Conservation (phyloP, 64 coral and sea anemone genomes). For the Exaiptasia diaphana region DNA sequence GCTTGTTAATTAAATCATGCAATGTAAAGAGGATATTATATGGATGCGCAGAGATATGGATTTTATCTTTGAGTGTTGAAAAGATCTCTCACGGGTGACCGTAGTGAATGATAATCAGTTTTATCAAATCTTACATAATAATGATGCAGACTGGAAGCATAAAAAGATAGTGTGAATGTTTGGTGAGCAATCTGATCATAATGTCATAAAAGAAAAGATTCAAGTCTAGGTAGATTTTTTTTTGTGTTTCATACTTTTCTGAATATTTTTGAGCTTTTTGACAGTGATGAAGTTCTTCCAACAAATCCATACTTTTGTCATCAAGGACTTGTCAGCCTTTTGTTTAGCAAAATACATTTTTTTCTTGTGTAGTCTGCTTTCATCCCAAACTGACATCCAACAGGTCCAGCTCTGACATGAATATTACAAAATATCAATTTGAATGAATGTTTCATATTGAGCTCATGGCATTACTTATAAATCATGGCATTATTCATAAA, state of each 20-base stretch:
- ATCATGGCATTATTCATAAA: too few species aligned
- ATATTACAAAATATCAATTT: too few species aligned
- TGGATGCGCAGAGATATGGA: background rate
- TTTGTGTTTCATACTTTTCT: background rate
- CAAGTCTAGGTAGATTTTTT: background rate
- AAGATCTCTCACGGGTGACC: background rate
- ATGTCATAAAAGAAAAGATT: background rate
- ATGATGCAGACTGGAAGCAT: too few species aligned
- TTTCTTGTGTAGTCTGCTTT: background rate
- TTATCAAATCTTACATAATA: too few species aligned
- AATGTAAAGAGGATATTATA: background rate
- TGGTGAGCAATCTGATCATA: too few species aligned
- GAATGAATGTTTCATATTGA: too few species aligned
- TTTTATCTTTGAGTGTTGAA: background rate
- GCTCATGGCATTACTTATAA: too few species aligned
- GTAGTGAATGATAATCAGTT: too few species aligned
- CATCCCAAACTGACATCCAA: background rate
- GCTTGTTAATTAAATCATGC: too few species aligned
- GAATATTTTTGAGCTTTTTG: slow-evolving; percentile 3
- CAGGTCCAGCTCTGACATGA: background rate
- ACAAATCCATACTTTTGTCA: slow-evolving; percentile 19
- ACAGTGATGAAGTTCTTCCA: slow-evolving; percentile 39
- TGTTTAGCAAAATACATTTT: slow-evolving; percentile 10
- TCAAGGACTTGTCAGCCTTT: slow-evolving; percentile 12
- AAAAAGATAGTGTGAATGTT: too few species aligned